Evolutionary conservation across 2,113 vertebrate species (phyloP).

Genomic region (Semnopithecus entellus): DNA sequence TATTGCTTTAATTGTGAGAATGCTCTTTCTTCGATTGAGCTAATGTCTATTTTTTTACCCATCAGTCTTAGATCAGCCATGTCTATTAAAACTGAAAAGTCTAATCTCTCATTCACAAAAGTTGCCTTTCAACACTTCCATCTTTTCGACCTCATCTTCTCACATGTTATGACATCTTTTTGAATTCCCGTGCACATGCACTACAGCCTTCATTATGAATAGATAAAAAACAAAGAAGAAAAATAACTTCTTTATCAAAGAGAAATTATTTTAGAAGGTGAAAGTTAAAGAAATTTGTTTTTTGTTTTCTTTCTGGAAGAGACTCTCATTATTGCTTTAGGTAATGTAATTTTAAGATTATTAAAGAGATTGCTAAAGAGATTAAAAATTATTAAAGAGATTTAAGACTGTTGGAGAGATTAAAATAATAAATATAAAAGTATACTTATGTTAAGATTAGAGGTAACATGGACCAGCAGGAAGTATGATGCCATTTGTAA

Average conservation of each 20-base stretch:
- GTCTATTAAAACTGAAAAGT: not conserved
- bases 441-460: not conserved
- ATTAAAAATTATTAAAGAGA: too few relatives aligned
- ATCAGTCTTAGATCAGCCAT: not conserved
- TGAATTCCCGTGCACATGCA: not conserved
- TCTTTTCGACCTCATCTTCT: not conserved
- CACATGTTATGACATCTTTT: not conserved
- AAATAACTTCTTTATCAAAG: not conserved
- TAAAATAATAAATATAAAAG: not conserved
- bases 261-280: not conserved
- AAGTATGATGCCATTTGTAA: not conserved
- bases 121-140: not conserved
- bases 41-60: not conserved
- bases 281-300: not conserved
- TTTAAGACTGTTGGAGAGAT: not conserved
- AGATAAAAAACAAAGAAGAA: not conserved
- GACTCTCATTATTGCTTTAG: not conserved
- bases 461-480: not conserved
- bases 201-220: not conserved
- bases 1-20: not conserved
- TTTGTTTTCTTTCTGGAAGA: not conserved
- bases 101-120: not conserved
- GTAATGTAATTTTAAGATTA: not conserved
- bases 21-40: not conserved
- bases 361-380: not conserved